Evolutionary conservation across 2,113 vertebrate species (phyloP), one percentile per base, ranked within the genome.

Genomic region (Heptranchias perlo): DNA sequence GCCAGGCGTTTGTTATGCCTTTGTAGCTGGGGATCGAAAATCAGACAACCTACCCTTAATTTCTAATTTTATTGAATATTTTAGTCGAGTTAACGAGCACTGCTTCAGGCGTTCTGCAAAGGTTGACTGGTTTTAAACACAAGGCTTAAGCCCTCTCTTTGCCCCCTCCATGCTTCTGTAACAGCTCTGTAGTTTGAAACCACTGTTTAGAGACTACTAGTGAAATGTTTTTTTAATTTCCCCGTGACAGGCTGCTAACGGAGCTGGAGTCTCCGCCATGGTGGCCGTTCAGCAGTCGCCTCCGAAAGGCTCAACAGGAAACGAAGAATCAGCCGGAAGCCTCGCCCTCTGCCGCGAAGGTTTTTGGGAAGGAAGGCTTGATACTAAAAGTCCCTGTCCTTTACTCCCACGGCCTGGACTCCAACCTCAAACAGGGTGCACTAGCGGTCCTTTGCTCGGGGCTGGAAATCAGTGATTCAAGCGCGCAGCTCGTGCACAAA

Each of bases 191-290:
- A 10, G 3, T 16, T 95, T 44, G 35, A 49, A 65, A 65, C 35
- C 4, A 10, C 39, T 69, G 21, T 47, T 65, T 13, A 1, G 6
- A 6, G 62, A 52, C 69, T 23, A 94, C 39, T 67, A 96, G 62
- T 96, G 0, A 25, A 61, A 11, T 52, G 4, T 96, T 87, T 94
- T 93, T 78, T 0, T 0, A n/a, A 82, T 82, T 44, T 82, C 78
- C 39, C 47, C 39, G 47, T 67, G 31, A 54, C 97, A 99, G 99
- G 97, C 97, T 99, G 84, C 96, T 99, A 96, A 98, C 98, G 0
- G 98, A 99, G 96, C 97, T 99, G 11, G 99, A 99, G 96, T 98
- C 98, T 96, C 98, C 99, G 0, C 96, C 98, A 52, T 99, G 99
- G 99, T 99, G 99, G 99, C 99, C 99, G 0, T 99, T 99, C 95